These are phyloP conservation scores for Alfaro cultratus DNA, from an alignment of 2,797 vertebrate genomes.

Conservation along the genomic window DNA sequence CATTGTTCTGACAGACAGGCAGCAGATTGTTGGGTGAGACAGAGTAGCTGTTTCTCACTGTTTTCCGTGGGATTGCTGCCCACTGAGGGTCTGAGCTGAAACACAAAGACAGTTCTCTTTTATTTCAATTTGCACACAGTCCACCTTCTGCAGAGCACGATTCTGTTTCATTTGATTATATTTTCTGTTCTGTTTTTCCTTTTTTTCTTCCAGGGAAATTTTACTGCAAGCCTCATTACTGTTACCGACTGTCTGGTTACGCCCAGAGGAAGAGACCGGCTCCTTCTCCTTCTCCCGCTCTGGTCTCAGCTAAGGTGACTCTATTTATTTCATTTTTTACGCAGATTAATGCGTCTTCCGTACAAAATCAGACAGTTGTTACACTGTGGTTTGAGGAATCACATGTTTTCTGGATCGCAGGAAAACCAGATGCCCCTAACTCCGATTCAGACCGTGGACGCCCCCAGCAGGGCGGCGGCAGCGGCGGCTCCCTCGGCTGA, in stretches of 20 bases:
- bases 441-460: conserved; percentile 79
- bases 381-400: neutral
- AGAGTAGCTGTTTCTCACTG: conserved; percentile 46
- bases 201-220: conserved; percentile 89
- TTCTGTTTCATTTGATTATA: neutral
- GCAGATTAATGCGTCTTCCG: neutral
- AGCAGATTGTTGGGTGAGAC: conserved; percentile 62
- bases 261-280: conserved; percentile 95
- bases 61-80: conserved; percentile 47
- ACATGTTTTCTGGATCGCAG: conserved; percentile 64
- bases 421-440: conserved; percentile 81
- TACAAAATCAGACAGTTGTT: neutral
- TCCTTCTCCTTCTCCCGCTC: conserved; percentile 74
- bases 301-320: conserved; percentile 86
- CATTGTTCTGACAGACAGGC: conserved; percentile 61
- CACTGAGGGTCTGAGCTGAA: conserved; percentile 39
- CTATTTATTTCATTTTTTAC: neutral
- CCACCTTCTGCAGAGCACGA: conserved; percentile 9
- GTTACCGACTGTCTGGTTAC: conserved; percentile 92
- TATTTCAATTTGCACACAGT: neutral
- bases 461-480: conserved; percentile 74
- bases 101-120: conserved; percentile 26
- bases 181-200: conserved; percentile 16
- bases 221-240: conserved; percentile 99
- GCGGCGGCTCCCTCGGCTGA: conserved; percentile 78